Conservation (phyloP, 2,888 invertebrate genomes). For the Lycia hirtaria region DNA sequence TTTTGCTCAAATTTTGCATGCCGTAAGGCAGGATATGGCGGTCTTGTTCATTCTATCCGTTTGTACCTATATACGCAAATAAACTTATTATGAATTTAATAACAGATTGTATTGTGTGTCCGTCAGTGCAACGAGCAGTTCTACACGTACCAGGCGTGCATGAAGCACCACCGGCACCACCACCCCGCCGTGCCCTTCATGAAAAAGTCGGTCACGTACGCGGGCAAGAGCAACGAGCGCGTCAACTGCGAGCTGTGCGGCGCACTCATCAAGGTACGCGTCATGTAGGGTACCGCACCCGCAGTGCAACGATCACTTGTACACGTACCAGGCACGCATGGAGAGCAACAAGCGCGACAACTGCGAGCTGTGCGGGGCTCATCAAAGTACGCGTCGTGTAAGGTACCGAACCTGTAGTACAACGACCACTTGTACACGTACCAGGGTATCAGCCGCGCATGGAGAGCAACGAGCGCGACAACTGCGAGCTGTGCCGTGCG, state of each 20-base stretch:
- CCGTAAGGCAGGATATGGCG: too few species aligned
- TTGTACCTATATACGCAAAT: not conserved
- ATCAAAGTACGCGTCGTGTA: constrained; percentile 42
- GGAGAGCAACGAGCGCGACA: too few species aligned
- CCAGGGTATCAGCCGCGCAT: too few species aligned
- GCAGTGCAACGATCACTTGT: too few species aligned
- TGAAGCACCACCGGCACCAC: constrained; percentile 51
- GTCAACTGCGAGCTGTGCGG: constrained; percentile 66
- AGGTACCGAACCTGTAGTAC: too few species aligned
- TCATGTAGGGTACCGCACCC: too few species aligned
- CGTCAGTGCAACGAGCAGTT: constrained; percentile 49
- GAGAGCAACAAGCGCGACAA: too few species aligned
- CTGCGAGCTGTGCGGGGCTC: constrained; percentile 62
- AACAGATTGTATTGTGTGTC: not conserved
- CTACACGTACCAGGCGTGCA: constrained; percentile 50
- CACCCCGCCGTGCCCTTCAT: constrained; percentile 45
- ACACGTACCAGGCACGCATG: constrained; percentile 22
- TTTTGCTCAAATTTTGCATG: too few species aligned
- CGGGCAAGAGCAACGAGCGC: constrained; percentile 44
- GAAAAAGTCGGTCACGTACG: constrained; percentile 38
- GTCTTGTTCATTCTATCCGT: too few species aligned
- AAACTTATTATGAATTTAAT: not conserved
- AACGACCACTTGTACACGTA: too few species aligned
- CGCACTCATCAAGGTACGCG: constrained; percentile 53
- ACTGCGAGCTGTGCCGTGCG: constrained; percentile 62